These are phyloP conservation scores for Choristoneura fumiferana DNA, from an alignment of 1,140 invertebrate genomes.

Conservation along the genomic window DNA sequence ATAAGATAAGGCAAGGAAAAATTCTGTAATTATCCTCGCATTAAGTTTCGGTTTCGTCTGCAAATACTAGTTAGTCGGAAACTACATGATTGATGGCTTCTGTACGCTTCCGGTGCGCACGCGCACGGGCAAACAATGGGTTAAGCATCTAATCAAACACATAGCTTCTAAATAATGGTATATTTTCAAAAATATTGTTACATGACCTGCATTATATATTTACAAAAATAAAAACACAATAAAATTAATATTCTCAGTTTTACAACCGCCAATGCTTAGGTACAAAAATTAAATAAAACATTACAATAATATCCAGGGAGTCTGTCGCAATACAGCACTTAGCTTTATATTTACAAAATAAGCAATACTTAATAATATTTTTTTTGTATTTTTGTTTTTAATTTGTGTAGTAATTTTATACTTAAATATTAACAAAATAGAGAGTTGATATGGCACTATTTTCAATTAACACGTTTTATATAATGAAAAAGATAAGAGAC, in stretches of 20 bases:
- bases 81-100: too few species aligned
- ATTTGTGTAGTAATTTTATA: constrained; percentile 6
- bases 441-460: neutral
- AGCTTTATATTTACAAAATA: constrained; percentile 41
- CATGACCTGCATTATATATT: constrained; percentile 74
- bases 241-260: constrained; percentile 45
- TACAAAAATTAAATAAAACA: constrained; percentile 43
- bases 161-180: constrained; percentile 71
- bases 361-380: constrained; percentile 23
- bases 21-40: too few species aligned
- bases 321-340: constrained; percentile 31
- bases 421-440: neutral
- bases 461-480: neutral
- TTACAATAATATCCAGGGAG: constrained; percentile 6
- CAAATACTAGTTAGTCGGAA: too few species aligned
- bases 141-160: constrained; percentile 38
- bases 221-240: constrained; percentile 70
- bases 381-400: neutral
- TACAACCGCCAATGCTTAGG: constrained; percentile 46
- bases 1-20: too few species aligned
- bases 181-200: constrained; percentile 78
- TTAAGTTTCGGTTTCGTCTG: too few species aligned
- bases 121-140: too few species aligned
- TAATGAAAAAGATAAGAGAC: too few species aligned
- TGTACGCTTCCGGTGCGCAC: too few species aligned